These are phyloP conservation scores for Tinea trinotella DNA, from an alignment of 2,888 invertebrate species.

Conservation along the genomic window DNA sequence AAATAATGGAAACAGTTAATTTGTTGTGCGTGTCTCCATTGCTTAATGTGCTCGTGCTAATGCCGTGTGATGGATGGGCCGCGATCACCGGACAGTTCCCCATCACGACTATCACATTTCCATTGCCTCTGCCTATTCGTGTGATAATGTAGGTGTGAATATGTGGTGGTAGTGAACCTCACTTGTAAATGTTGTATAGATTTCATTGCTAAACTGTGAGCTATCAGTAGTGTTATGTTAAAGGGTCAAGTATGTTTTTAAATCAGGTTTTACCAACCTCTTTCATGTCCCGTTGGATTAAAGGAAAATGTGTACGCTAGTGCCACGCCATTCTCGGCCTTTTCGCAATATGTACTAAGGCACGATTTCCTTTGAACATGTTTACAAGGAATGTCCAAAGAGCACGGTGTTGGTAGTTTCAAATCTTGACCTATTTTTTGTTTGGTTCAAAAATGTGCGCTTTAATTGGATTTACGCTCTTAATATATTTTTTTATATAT, in stretches of 20 bases:
- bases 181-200: too few relatives aligned
- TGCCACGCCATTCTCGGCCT: background rate
- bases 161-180: too few relatives aligned
- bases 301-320: background rate
- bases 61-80: background rate
- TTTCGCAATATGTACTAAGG: background rate
- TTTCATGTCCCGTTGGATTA: constrained; percentile 7
- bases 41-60: too few relatives aligned
- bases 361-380: background rate
- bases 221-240: background rate
- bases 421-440: constrained; percentile 1
- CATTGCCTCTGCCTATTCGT: too few relatives aligned
- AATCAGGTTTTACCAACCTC: background rate
- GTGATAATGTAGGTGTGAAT: too few relatives aligned
- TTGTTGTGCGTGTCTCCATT: too few relatives aligned
- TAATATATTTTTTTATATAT: too few relatives aligned
- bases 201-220: background rate
- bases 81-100: background rate
- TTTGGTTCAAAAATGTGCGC: background rate
- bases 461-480: constrained; percentile 5
- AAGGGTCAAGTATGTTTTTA: constrained; percentile 1
- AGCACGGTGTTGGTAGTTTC: background rate
- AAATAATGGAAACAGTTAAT: too few relatives aligned
- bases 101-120: background rate
- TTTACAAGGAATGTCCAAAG: background rate